Conservation (phyloP, 2,113 vertebrate species). For the Bothrops jararaca region DNA sequence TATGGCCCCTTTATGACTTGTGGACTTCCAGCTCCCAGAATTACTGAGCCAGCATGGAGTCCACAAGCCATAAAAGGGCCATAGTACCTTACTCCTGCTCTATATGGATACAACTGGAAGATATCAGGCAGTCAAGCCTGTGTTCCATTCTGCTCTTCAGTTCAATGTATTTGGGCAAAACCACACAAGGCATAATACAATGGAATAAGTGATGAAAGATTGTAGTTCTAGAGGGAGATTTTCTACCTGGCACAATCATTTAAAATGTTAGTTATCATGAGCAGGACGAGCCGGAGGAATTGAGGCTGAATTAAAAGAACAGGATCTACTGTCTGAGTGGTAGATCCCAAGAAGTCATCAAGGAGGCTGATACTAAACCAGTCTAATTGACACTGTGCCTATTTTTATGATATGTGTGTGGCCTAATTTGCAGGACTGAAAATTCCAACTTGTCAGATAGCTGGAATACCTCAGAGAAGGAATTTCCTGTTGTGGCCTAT, state of each 20-base stretch:
- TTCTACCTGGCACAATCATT: background rate
- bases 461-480: conserved; percentile 57
- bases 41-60: background rate
- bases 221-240: background rate
- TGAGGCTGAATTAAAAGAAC: background rate
- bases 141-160: background rate
- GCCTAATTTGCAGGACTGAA: conserved; percentile 55
- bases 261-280: background rate
- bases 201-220: background rate
- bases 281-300: background rate
- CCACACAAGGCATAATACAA: background rate
- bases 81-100: background rate
- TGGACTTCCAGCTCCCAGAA: background rate
- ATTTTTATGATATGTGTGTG: background rate
- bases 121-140: background rate
- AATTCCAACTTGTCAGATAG: conserved; percentile 59
- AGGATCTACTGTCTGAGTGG: background rate
- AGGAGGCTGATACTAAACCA: background rate
- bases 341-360: background rate
- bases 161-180: background rate
- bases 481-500: conserved; percentile 66
- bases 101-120: background rate
- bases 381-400: background rate
- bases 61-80: background rate
- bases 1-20: background rate